These are phyloP conservation scores for Drosophila ohnishii DNA, from an alignment of 1,140 invertebrate genomes.

Conservation along the genomic window DNA sequence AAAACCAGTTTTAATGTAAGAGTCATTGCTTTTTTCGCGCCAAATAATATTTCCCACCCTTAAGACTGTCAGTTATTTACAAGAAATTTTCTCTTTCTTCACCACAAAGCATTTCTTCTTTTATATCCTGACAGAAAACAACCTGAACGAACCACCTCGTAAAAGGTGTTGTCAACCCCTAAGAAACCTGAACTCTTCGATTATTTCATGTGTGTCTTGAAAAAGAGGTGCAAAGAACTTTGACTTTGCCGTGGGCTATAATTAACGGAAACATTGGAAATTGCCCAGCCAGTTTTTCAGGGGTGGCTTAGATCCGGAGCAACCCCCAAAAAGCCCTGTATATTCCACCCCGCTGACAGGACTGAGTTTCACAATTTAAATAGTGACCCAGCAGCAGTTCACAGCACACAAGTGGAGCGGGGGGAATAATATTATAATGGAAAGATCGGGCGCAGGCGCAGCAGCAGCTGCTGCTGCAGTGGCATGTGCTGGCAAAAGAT, in stretches of 20 bases:
- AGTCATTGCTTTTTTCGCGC: slow-evolving; percentile 5
- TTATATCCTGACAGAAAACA: slow-evolving; percentile 11
- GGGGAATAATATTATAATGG: neutral
- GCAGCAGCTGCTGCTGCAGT: slow-evolving; percentile 40
- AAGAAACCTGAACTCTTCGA: slow-evolving; percentile 11
- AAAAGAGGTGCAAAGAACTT: slow-evolving; percentile 33
- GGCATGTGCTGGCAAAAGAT: slow-evolving; percentile 38
- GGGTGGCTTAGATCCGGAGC: slow-evolving; percentile 27
- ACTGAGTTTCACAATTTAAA: slow-evolving; percentile 28
- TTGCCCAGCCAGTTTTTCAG: slow-evolving; percentile 48
- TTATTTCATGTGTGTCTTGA: slow-evolving; percentile 5
- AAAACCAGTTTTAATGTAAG: slow-evolving; percentile 1
- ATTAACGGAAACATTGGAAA: slow-evolving; percentile 43
- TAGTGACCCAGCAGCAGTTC: slow-evolving; percentile 19
- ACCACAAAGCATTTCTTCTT: slow-evolving; percentile 4
- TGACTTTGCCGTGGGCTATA: slow-evolving; percentile 32
- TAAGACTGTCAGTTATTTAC: neutral
- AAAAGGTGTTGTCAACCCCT: slow-evolving; percentile 19
- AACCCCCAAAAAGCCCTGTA: slow-evolving; percentile 42
- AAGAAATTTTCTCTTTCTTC: neutral
- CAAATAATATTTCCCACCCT: slow-evolving; percentile 4
- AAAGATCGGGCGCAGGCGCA: slow-evolving; percentile 39
- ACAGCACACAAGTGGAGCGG: slow-evolving; percentile 30
- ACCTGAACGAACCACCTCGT: slow-evolving; percentile 26
- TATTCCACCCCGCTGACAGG: slow-evolving; percentile 40